Evolutionary conservation across 2,113 vertebrate genomes (phyloP).

Genomic region (Ceuthmochares aereus): DNA sequence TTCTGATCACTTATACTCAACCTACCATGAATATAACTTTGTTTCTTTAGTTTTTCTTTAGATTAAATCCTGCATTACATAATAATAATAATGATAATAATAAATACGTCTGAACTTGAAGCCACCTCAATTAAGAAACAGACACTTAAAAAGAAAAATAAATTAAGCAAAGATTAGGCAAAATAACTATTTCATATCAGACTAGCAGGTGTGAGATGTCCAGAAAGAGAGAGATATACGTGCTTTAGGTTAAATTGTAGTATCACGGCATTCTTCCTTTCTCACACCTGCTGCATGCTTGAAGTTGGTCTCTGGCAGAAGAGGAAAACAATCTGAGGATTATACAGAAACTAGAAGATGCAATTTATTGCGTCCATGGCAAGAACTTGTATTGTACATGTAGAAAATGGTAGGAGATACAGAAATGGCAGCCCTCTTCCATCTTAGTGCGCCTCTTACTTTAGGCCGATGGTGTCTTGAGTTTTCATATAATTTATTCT

Average conservation of each 20-base stretch:
- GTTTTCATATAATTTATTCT: background rate
- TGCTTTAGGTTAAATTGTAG: background rate
- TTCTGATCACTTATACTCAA: background rate
- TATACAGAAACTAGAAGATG: background rate
- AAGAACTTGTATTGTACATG: background rate
- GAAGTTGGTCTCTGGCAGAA: background rate
- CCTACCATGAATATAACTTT: background rate
- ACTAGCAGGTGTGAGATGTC: background rate
- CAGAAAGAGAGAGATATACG: accelerated
- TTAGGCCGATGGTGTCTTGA: background rate
- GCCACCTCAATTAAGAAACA: background rate
- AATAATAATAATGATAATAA: background rate
- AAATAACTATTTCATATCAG: background rate
- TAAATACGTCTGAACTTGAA: background rate
- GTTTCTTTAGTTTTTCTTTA: background rate
- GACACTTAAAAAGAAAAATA: background rate
- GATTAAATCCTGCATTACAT: background rate
- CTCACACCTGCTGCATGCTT: background rate
- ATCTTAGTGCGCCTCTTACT: background rate
- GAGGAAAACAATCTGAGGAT: background rate
- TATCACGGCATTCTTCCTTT: background rate
- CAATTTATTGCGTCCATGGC: background rate
- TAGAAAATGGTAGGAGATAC: background rate
- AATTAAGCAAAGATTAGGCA: background rate
- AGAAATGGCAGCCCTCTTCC: background rate